Base-by-base conservation (phyloP, 2,888 invertebrate genomes). In the Apomyelois bistriatella region DNA sequence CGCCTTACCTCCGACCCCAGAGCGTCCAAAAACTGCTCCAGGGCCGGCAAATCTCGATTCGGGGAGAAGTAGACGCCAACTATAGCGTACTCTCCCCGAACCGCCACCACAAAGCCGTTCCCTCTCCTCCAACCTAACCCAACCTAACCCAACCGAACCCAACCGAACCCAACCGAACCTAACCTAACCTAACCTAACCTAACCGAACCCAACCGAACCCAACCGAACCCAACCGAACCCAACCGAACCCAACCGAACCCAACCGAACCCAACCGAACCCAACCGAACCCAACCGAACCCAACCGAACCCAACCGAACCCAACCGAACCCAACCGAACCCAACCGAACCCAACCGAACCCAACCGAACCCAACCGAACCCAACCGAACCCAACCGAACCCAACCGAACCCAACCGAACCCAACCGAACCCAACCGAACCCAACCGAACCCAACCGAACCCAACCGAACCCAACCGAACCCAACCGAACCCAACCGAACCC, bases 121-220 rank as follows among this genome's bases (percentile, higher is more conserved):
- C 55, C 53, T 55, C 57, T 22, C 22, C 22, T 22, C 57, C 48
- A 54, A 53, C 54, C 57, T 57, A 53, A 55, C 57, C 58, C 57
- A 54, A 53, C 54, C 54, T 55, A 50, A 50, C 55, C 55, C 54
- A 57, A 57, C 57, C 59, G 55, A 55, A 57, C 57, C 59, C 55
- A 55, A 55, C 55, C 55, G 55, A 55, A 53, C 49, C 55, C 53
- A n/a, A n/a, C n/a, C 58, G 52, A 53, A 53, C 53, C 55, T 53
- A 53, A 52, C 55, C 55, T 55, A 55, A 53, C 55, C 55, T 58
- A 53, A 56, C 58, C 55, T 54, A 54, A 55, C 56, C 54, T 56
- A 54, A 53, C 22, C 22, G 22, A n/a, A n/a, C n/a, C n/a, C n/a
- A n/a, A n/a, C n/a, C n/a, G n/a, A n/a, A n/a, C n/a, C n/a, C n/a